Percentiles rank a stretch among this genome's conserved stretches.
Conservation (phyloP, 2,888 invertebrate genomes). For the Nomada ruficornis region DNA sequence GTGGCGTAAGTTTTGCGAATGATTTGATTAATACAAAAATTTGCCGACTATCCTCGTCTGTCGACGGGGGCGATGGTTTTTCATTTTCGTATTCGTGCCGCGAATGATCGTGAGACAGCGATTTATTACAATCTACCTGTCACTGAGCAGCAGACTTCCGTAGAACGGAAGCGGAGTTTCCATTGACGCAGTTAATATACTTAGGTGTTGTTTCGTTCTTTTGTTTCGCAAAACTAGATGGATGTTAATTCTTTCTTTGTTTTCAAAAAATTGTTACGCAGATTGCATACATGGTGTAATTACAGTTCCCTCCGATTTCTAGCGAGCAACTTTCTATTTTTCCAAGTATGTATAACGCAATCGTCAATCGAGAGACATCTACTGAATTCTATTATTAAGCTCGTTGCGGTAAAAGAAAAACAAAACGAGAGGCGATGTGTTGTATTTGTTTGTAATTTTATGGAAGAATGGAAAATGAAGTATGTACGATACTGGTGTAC, state of each 20-base stretch:
- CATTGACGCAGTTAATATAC: background rate
- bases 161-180: too few species aligned
- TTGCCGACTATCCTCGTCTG: too few species aligned
- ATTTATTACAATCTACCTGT: too few species aligned
- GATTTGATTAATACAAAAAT: background rate
- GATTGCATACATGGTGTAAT: background rate
- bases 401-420: background rate
- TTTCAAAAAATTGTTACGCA: background rate
- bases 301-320: background rate
- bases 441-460: background rate
- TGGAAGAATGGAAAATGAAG: background rate
- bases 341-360: background rate
- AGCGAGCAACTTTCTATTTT: conserved; percentile 11
- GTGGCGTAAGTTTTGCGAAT: conserved; percentile 43
- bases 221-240: too few species aligned
- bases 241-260: too few species aligned
- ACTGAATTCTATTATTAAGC: background rate
- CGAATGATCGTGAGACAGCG: too few species aligned
- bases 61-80: background rate
- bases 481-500: background rate
- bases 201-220: background rate
- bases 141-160: too few species aligned
- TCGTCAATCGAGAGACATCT: background rate
- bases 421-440: background rate
- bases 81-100: background rate